phyloP scores from a whole-genome alignment of 1,140 invertebrate species.

The Zaprionus nigranus region DNA sequence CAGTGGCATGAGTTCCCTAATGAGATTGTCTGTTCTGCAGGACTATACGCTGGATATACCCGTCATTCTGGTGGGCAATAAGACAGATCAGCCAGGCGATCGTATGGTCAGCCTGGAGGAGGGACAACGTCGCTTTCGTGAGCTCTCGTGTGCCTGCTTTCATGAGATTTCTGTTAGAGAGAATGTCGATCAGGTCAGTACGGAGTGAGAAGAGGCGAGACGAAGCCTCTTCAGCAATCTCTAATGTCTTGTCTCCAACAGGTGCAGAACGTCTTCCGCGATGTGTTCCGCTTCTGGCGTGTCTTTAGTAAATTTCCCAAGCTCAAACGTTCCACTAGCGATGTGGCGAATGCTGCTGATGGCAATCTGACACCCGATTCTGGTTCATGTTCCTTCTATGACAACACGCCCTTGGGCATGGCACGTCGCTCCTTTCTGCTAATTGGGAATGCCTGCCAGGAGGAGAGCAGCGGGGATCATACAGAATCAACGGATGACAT shows the following conservation, averaged over 20 bases:
- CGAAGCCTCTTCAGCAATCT: neutral
- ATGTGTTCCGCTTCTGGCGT: constrained; percentile 89
- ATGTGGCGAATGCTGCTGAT: constrained; percentile 79
- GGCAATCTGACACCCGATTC: constrained; percentile 69
- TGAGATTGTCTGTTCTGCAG: constrained; percentile 78
- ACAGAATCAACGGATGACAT: constrained; percentile 78
- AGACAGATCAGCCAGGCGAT: constrained; percentile 90
- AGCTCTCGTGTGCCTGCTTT: constrained; percentile 92
- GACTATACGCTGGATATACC: constrained; percentile 87
- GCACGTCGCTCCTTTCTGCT: constrained; percentile 78
- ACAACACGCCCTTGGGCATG: constrained; percentile 55
- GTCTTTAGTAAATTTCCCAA: constrained; percentile 88
- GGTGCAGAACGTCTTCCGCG: constrained; percentile 89
- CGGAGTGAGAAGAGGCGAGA: neutral
- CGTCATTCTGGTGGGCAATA: constrained; percentile 92
- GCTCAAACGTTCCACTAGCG: constrained; percentile 86
- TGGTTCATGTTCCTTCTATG: constrained; percentile 75
- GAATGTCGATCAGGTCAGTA: constrained; percentile 90
- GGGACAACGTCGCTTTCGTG: constrained; percentile 89
- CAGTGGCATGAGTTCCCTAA: neutral
- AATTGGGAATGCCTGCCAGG: constrained; percentile 68
- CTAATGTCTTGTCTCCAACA: constrained; percentile 56
- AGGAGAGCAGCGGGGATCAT: constrained; percentile 71
- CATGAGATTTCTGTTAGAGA: constrained; percentile 94
- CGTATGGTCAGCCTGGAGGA: constrained; percentile 91